Evolutionary conservation across 2,888 invertebrate genomes (phyloP).

Genomic region (Hedychridium roseum): DNA sequence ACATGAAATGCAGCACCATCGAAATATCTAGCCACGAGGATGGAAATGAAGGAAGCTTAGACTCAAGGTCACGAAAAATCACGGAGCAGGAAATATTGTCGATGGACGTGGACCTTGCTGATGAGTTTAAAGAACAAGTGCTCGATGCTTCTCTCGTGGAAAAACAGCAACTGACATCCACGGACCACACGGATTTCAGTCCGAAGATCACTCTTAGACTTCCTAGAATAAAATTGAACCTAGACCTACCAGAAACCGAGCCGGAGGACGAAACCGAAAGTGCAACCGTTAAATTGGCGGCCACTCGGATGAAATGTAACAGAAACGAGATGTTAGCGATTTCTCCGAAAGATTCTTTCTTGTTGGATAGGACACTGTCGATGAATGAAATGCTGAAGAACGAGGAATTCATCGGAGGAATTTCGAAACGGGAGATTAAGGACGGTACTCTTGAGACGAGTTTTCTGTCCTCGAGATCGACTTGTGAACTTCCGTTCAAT

Average conservation of each 20-base stretch:
- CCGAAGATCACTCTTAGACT: conserved; percentile 32
- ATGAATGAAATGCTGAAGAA: conserved; percentile 19
- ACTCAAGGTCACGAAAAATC: no score
- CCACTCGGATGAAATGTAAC: neutral
- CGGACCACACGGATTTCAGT: no score
- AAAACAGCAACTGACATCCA: no score
- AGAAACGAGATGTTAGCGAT: neutral
- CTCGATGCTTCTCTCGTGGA: no score
- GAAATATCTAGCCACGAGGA: no score
- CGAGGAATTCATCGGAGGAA: conserved; percentile 12
- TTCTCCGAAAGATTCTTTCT: conserved; percentile 5
- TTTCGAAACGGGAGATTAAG: no score
- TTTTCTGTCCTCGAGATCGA: neutral
- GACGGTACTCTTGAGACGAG: neutral
- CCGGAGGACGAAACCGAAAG: neutral
- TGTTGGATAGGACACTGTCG: conserved; percentile 26
- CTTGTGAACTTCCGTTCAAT: neutral
- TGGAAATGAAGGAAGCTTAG: no score
- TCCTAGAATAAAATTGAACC: neutral
- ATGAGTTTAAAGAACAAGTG: no score
- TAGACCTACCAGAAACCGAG: no score
- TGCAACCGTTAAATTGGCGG: neutral
- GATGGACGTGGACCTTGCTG: no score
- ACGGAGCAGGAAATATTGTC: no score
- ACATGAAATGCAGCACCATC: no score